Evolutionary conservation across 2,888 invertebrate species (phyloP).

Genomic region (Philonicus albiceps): DNA sequence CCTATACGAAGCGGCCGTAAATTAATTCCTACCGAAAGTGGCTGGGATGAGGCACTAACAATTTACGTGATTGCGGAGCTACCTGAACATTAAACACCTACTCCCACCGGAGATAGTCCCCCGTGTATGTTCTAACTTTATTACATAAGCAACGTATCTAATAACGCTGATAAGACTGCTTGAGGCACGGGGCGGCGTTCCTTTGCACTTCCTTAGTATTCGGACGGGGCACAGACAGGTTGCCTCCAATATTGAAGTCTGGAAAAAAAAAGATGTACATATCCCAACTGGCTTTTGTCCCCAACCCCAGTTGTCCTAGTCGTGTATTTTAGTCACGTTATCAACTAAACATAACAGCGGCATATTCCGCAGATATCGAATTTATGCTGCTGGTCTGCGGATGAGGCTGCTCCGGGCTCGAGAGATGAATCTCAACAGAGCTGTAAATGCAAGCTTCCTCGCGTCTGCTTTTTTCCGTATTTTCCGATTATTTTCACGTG

Average conservation of each 20-base stretch:
- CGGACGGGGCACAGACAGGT: not conserved
- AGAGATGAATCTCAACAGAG: not conserved
- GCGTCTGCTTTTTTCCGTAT: not conserved
- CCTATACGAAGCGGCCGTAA: not conserved
- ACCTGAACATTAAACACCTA: not conserved
- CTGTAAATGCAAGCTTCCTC: not conserved
- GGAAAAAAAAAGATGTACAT: not conserved
- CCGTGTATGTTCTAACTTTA: not conserved
- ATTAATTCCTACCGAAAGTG: not conserved
- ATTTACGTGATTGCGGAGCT: not conserved
- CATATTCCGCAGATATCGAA: slow-evolving; percentile 36
- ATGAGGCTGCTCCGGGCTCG: not conserved
- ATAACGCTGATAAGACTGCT: not conserved
- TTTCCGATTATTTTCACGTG: slow-evolving; percentile 15
- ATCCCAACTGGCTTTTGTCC: not conserved
- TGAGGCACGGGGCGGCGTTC: not conserved
- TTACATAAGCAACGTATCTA: not conserved
- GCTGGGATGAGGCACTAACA: not conserved
- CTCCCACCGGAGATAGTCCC: not conserved
- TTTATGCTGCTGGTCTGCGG: slow-evolving; percentile 21
- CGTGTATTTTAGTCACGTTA: slow-evolving; percentile 39
- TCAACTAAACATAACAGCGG: slow-evolving; percentile 37
- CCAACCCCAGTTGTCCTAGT: not conserved
- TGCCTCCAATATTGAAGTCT: not conserved
- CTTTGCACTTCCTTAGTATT: not conserved